Evolutionary conservation across 2,888 invertebrate species (phyloP).

Genomic region (Amblyjoppa proteus): DNA sequence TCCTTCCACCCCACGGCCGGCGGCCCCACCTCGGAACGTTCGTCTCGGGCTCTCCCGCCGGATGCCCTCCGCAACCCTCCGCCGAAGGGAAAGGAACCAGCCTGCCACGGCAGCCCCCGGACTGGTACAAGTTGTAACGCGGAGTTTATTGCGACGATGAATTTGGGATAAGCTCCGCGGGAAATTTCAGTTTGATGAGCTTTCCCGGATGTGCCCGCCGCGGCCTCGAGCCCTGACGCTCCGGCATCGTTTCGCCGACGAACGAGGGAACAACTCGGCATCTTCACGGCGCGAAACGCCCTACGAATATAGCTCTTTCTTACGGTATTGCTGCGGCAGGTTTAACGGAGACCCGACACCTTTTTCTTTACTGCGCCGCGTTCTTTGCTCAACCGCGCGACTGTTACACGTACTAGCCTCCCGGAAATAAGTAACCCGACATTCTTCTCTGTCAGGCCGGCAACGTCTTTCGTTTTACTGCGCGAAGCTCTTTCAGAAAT

Average conservation of each 20-base stretch:
- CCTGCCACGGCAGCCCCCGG: neutral
- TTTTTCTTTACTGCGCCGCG: constrained; percentile 36
- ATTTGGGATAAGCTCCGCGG: constrained; percentile 78
- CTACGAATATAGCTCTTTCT: constrained; percentile 16
- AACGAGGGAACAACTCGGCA: constrained; percentile 11
- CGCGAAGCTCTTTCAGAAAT: neutral
- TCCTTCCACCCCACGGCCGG: constrained; percentile 14
- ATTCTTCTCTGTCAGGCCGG: neutral
- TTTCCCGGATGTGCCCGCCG: constrained; percentile 55
- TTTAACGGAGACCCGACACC: constrained; percentile 35
- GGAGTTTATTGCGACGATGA: constrained; percentile 80
- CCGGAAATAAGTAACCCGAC: neutral
- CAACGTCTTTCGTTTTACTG: neutral
- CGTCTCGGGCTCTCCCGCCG: constrained; percentile 31
- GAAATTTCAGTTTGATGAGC: constrained; percentile 81
- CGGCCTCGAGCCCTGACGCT: constrained; percentile 36
- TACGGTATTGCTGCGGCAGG: constrained; percentile 1
- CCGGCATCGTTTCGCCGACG: constrained; percentile 23
- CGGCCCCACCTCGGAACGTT: constrained; percentile 4
- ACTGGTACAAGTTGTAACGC: constrained; percentile 74
- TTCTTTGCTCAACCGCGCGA: constrained; percentile 1
- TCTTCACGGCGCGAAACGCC: constrained; percentile 18
- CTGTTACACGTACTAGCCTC: constrained; percentile 24
- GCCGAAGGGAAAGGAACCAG: neutral
- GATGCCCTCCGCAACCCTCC: constrained; percentile 13